phyloP scores from a whole-genome alignment of 2,888 invertebrate genomes.

The Malacosoma neustria region DNA sequence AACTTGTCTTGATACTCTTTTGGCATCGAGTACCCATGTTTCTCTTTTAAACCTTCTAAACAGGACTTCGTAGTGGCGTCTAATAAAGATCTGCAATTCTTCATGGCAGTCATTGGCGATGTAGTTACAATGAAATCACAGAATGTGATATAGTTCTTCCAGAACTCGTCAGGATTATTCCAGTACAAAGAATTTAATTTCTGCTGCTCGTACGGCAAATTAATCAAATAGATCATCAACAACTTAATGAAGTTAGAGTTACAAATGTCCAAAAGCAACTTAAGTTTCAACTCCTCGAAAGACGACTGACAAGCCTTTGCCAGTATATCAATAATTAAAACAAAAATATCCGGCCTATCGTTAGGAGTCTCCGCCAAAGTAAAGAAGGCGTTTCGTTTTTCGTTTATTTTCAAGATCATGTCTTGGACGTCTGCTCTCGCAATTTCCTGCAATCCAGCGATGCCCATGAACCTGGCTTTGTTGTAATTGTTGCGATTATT shows the following conservation, averaged over 20 bases:
- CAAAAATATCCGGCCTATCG: conserved; percentile 37
- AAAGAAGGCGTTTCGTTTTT: conserved; percentile 35
- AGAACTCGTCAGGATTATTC: conserved; percentile 42
- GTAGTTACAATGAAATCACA: conserved; percentile 42
- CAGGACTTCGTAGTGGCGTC: conserved; percentile 35
- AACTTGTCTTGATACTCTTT: conserved; percentile 26
- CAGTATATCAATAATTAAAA: conserved; percentile 48
- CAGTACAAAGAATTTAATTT: conserved; percentile 36
- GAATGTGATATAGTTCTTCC: conserved; percentile 42
- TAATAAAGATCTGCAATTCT: conserved; percentile 41
- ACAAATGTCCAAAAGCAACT: conserved; percentile 40
- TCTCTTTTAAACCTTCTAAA: conserved; percentile 31
- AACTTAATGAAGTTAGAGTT: conserved; percentile 39
- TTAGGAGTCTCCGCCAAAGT: conserved; percentile 35
- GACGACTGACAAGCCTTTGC: conserved; percentile 43
- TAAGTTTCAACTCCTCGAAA: conserved; percentile 41
- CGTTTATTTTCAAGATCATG: conserved; percentile 36
- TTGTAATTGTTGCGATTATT: background rate
- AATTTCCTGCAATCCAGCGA: conserved; percentile 38
- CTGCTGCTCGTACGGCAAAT: conserved; percentile 33
- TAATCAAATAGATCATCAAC: conserved; percentile 40
- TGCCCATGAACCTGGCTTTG: conserved; percentile 18
- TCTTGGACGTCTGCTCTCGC: conserved; percentile 35
- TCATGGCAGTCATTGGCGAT: conserved; percentile 41
- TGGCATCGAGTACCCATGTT: conserved; percentile 29